Evolutionary conservation across 2,888 invertebrate species (phyloP).

Genomic region (Pyrrhia umbra): DNA sequence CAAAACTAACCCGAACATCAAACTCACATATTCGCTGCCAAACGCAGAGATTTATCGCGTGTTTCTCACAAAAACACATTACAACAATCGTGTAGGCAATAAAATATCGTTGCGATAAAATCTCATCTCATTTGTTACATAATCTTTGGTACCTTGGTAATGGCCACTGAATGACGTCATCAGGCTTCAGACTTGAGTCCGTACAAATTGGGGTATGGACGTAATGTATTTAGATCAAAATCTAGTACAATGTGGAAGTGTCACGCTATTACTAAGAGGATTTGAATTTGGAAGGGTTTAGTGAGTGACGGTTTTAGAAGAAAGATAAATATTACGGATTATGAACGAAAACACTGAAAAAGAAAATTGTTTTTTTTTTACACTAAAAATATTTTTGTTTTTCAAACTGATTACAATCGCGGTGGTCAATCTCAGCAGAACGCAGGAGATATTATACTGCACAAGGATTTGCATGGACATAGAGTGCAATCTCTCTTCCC

Average conservation of each 20-base stretch:
- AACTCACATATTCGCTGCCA: constrained; percentile 23
- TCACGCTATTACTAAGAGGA: not conserved
- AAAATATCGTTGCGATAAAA: constrained; percentile 27
- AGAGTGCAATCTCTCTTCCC: no score
- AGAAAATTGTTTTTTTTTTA: no score
- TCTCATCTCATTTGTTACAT: constrained; percentile 37
- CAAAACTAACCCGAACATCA: constrained; percentile 14
- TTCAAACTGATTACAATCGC: no score
- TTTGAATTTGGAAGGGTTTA: not conserved
- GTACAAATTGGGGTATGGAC: constrained; percentile 23
- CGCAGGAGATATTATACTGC: no score
- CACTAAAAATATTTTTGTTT: no score
- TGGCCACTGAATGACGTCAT: constrained; percentile 14
- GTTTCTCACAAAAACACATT: constrained; percentile 38
- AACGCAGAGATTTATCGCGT: constrained; percentile 33
- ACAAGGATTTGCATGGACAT: no score
- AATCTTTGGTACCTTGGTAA: constrained; percentile 42
- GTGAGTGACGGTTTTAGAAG: not conserved
- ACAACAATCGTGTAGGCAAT: constrained; percentile 40
- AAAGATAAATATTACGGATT: not conserved
- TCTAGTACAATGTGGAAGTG: constrained; percentile 1
- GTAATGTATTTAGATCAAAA: constrained; percentile 28
- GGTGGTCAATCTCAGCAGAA: no score
- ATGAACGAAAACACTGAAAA: no score
- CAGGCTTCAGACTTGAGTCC: not conserved